Evolutionary conservation across 64 coral and sea anemone genomes (phyloP).

Genomic region (Montipora efflorescens): DNA sequence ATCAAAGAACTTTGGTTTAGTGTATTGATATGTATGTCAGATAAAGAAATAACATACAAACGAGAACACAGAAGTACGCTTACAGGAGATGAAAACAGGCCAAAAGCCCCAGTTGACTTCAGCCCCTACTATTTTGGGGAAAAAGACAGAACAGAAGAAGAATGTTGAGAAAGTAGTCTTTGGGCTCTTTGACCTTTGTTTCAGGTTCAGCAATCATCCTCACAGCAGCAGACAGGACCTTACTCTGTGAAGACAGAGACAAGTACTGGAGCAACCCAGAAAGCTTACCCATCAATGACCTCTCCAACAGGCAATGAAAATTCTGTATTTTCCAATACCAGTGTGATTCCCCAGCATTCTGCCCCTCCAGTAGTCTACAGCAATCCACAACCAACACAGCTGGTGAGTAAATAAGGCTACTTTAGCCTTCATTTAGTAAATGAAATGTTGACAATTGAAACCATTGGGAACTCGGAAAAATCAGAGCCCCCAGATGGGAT

Average conservation of each 20-base stretch:
- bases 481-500: too few species aligned
- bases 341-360: constrained; percentile 74
- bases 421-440: background rate
- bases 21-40: too few species aligned
- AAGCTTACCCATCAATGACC: background rate
- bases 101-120: too few species aligned
- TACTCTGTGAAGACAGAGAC: constrained; percentile 37
- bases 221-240: constrained; percentile 53
- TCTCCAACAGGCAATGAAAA: background rate
- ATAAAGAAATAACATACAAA: too few species aligned
- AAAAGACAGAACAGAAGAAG: too few species aligned
- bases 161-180: too few species aligned
- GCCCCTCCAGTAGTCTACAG: constrained; percentile 88
- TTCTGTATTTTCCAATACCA: background rate
- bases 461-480: too few species aligned
- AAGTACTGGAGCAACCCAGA: background rate
- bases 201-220: constrained; percentile 38
- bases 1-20: too few species aligned
- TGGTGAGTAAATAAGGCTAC: constrained; percentile 16
- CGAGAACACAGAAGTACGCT: too few species aligned
- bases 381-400: constrained; percentile 54
- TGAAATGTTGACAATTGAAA: background rate
- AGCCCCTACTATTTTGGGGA: too few species aligned
- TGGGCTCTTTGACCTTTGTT: background rate
- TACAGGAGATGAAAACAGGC: too few species aligned